A percentile compares a stretch with the other conserved stretches of the same genome.
Conservation (phyloP, 2,888 invertebrate species). For the Panopea generosa region DNA sequence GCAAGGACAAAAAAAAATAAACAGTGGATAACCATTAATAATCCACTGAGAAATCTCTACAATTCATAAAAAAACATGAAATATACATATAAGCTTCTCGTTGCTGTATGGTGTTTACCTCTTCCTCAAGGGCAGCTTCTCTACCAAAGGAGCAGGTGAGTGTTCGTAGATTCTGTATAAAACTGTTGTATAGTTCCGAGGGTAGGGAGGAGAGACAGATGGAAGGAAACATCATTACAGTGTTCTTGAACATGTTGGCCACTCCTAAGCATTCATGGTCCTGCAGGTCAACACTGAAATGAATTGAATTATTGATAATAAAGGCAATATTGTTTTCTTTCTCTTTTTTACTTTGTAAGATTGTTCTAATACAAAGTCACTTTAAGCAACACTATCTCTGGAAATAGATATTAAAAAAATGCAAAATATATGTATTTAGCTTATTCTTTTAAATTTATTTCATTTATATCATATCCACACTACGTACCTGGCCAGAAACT, state of each 20-base stretch:
- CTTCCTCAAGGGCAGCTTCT: constrained; percentile 89
- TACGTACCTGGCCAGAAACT: constrained; percentile 87
- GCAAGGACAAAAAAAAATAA: no score
- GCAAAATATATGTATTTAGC: no score
- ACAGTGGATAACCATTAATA: no score
- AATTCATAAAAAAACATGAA: no score
- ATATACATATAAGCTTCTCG: no score
- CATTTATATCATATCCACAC: no score
- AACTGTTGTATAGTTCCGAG: constrained; percentile 86
- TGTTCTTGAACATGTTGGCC: constrained; percentile 89
- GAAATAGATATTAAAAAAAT: no score
- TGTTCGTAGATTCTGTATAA: constrained; percentile 88
- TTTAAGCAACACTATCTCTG: no score
- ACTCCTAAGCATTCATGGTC: constrained; percentile 90
- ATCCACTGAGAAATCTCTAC: no score
- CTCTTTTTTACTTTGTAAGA: background rate
- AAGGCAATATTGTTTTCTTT: background rate
- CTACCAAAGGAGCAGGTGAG: constrained; percentile 89
- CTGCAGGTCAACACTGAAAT: constrained; percentile 87
- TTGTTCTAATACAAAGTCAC: background rate
- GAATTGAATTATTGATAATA: no score
- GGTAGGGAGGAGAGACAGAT: constrained; percentile 86
- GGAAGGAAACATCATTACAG: constrained; percentile 88
- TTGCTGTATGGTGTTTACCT: no score
- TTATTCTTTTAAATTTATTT: no score